These are phyloP conservation scores for Phania funesta DNA, from an alignment of 2,888 invertebrate genomes.

Conservation along the genomic window DNA sequence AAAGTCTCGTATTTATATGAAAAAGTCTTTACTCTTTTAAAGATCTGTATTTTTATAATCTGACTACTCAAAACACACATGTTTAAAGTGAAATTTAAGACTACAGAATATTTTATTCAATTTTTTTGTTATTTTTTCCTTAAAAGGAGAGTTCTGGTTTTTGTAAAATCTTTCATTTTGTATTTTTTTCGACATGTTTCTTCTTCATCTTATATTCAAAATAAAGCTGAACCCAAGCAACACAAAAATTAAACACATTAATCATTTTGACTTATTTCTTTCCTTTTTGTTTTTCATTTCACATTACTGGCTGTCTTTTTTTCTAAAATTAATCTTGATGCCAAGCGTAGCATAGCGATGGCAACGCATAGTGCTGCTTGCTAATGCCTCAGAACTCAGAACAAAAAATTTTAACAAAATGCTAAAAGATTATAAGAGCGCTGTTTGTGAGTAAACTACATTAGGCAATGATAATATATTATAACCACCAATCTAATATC, in stretches of 20 bases:
- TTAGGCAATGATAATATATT: slow-evolving; percentile 63
- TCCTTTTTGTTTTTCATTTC: slow-evolving; percentile 70
- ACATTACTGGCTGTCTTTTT: slow-evolving; percentile 33
- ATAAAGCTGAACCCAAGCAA: slow-evolving; percentile 60
- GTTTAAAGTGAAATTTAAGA: slow-evolving; percentile 12
- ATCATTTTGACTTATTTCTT: slow-evolving; percentile 79
- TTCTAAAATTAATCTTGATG: slow-evolving; percentile 78
- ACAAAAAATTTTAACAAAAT: slow-evolving; percentile 19
- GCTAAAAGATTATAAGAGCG: slow-evolving; percentile 62
- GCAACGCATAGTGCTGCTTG: slow-evolving; percentile 56
- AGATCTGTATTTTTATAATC: no score
- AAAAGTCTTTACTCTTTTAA: no score
- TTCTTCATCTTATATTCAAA: slow-evolving; percentile 47
- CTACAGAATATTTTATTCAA: no score
- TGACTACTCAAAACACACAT: background rate
- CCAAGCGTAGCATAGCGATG: slow-evolving; percentile 73
- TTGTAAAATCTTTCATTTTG: slow-evolving; percentile 22
- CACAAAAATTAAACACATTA: slow-evolving; percentile 74
- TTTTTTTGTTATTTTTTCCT: background rate
- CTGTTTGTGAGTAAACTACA: slow-evolving; percentile 59
- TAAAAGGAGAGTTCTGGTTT: background rate
- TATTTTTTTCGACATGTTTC: background rate
- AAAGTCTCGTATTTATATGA: no score
- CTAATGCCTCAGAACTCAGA: slow-evolving; percentile 25
- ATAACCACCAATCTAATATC: slow-evolving; percentile 36